Evolutionary conservation across 2,888 invertebrate genomes (phyloP).

Genomic region (Carterocephalus palaemon): DNA sequence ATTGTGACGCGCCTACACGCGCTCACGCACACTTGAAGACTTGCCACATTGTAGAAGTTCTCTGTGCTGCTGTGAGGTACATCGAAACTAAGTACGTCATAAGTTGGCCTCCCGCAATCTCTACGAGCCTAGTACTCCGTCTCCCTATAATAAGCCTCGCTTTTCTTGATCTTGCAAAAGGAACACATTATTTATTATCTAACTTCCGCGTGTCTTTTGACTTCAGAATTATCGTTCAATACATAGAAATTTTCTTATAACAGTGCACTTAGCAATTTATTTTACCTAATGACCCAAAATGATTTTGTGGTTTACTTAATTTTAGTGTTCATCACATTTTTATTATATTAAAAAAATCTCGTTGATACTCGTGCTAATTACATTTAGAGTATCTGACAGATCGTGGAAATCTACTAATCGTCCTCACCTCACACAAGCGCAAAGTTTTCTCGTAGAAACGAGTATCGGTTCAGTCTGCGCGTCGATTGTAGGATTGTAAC

Average conservation of each 20-base stretch:
- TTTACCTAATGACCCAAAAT: too few species aligned
- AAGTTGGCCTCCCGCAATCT: slow-evolving; percentile 58
- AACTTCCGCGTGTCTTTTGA: slow-evolving; percentile 55
- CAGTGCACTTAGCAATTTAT: too few species aligned
- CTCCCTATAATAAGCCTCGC: slow-evolving; percentile 76
- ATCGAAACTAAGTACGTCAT: slow-evolving; percentile 64
- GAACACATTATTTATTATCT: slow-evolving; percentile 52
- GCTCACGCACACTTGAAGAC: slow-evolving; percentile 52
- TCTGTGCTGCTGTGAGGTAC: slow-evolving; percentile 43
- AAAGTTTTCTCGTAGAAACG: slow-evolving; percentile 26
- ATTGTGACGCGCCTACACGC: slow-evolving; percentile 63
- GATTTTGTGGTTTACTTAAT: too few species aligned
- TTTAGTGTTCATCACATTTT: too few species aligned
- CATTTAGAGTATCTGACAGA: slow-evolving; percentile 5
- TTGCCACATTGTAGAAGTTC: slow-evolving; percentile 38
- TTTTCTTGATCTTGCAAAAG: slow-evolving; percentile 67
- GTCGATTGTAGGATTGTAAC: slow-evolving; percentile 31
- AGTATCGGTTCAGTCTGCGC: slow-evolving; percentile 33
- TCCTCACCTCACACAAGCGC: slow-evolving; percentile 5
- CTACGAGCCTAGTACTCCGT: slow-evolving; percentile 69
- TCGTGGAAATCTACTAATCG: slow-evolving; percentile 20
- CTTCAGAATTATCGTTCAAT: slow-evolving; percentile 24
- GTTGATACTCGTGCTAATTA: not conserved
- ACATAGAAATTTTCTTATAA: slow-evolving; percentile 12
- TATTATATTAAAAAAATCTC: not conserved